Base-by-base conservation (phyloP, 2,113 vertebrate species). In the Seriola aureovittata region DNA sequence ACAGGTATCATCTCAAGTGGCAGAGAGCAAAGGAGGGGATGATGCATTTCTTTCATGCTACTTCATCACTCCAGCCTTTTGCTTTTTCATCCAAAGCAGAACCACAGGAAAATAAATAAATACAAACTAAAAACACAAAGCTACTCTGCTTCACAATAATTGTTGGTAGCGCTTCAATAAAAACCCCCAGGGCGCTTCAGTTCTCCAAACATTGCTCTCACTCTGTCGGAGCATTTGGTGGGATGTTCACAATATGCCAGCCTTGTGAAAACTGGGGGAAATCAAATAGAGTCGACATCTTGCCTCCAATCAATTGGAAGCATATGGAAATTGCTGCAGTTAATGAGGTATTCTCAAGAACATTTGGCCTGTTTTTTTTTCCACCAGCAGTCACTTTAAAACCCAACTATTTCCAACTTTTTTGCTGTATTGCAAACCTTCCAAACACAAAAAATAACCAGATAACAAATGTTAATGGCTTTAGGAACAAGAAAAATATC, bases 1-100 rank as follows among this genome's bases (percentile, higher is more conserved):
- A 89, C 84, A 87, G 86, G 85, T 84, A 90, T 92, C 82, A 81
- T 88, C 80, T 89, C 58, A n/a, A 88, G 67, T 46, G 78, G 87
- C 81, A 86, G 77, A 65, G 21, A 87, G 68, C 76, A 81, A 78
- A 63, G 13, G 60, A 78, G 44, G 64, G 73, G 67, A 75, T 70
- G 55, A 91, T 75, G 57, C 74, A 70, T 84, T 84, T 55, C 42
- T 78, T 87, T 84, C 71, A 83, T 1, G 29, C 68, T 59, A 21
- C 80, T 72, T 80, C 63, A 82, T 87, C 46, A 83, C 64, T 71
- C 25, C 48, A 80, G 74, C 32, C 36, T 48, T 78, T 46, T 67
- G 54, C 29, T 71, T 90, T 85, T 69, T 73, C 63, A 80, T 36
- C 69, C 40, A 54, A 71, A 80, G 70, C 50, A 71, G 44, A 89